Base-by-base conservation (phyloP, 2,888 invertebrate genomes). In the Kuschelorhynchus macadamiae region DNA sequence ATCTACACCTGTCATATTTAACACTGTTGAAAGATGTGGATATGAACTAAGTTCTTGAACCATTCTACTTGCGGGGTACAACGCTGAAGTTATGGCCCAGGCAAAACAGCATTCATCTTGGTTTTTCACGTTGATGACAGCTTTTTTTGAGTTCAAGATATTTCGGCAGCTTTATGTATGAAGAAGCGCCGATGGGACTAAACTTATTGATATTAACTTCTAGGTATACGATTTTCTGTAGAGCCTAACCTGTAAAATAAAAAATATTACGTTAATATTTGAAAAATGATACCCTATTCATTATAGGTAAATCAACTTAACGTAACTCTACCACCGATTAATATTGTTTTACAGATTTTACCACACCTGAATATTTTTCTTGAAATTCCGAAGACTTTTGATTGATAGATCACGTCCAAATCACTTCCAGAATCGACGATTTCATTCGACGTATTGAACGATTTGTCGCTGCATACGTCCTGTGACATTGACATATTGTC, bases 291-390 rank as follows among this genome's bases (percentile, higher is more conserved):
- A 25, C 25, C n/a, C n/a, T n/a, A n/a, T n/a, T n/a, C n/a, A n/a
- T n/a, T 25, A 25, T 25, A 25, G 7, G 7, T 3, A 3, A 25
- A 5, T 25, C 25, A 25, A 25, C 25, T 25, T 33, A 42, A 11
- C 41, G 18, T 1, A 55, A 12, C 11, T n/a, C n/a, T n/a, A n/a
- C n/a, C n/a, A n/a, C n/a, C n/a, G n/a, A n/a, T n/a, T n/a, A n/a
- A n/a, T n/a, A n/a, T n/a, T n/a, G n/a, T 7, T 25, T 25, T 25
- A 25, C 25, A 25, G 25, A 41, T 33, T 8, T 21, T 44, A 14
- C 30, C 46, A 16, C 14, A 59, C 59, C 59, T 30, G 59, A 59
- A 47, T 46, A 25, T 47, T 47, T 59, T 18, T 59, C 59, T 32
- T 46, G 4, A 36, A 59, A 59, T 30, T 59, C 59, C 4, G 46